Evolutionary conservation across 92 coral and sea anemone genomes (phyloP), one percentile per base, ranked within the genome.

Genomic region (Porites rus): DNA sequence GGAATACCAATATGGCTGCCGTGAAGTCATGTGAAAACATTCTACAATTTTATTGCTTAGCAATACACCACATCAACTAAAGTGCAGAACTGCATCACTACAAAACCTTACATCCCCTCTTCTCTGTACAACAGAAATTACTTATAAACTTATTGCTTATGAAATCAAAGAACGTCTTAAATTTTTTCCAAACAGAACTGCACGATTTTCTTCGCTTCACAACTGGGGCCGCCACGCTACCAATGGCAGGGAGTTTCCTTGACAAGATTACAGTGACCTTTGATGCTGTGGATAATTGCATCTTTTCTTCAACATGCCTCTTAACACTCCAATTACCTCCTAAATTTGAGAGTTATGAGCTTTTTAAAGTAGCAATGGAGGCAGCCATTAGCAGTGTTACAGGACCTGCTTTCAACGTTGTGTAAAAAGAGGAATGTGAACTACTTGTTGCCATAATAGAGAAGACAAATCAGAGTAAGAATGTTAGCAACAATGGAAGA

Each of bases 131-230:
- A 28, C 38, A 28, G 38, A 28, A 28, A 28, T 28, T 28, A 28
- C 38, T 28, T 28, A 28, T 28, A 28, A 28, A 28, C 38, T 1
- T 28, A 28, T 28, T 28, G 38, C 67, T 21, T 54, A 65, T 46
- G 13, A 78, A 52, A 65, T 65, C 24, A 31, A 83, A 38, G 68
- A 70, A 31, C n/a, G 69, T 16, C 28, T 54, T 1, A 16, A 54
- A 51, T 83, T 83, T 51, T 83, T 72, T 14, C 46, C 6, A 11
- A 50, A 65, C 71, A 78, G 83, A 51, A 78, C 83, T 78, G 38
- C 83, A 78, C 24, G 83, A 78, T 38, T 78, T 78, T 22, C 83
- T 78, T 61, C 76, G 76, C 71, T 78, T 78, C 78, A 78, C 83
- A 78, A 78, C 83, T 21, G 83, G 78, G 8, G 46, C 53, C 11